Percentiles rank a stretch among this genome's conserved stretches.
These are phyloP conservation scores for Apotomis capreana DNA, from an alignment of 2,888 invertebrate species.

Conservation along the genomic window DNA sequence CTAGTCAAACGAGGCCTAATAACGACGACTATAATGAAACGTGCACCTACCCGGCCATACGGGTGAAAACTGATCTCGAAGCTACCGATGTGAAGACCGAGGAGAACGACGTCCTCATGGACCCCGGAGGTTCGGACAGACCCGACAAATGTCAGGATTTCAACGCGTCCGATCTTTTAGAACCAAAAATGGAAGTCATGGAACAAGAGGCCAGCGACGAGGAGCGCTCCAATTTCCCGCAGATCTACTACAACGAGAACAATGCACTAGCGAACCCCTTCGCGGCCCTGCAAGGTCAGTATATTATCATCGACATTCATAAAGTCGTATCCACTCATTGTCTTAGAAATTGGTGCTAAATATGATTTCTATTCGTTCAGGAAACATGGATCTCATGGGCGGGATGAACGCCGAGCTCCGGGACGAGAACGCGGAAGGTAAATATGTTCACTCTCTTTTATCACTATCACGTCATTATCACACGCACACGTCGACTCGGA, in stretches of 20 bases:
- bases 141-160: conserved; percentile 75
- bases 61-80: conserved; percentile 84
- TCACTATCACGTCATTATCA: conserved; percentile 74
- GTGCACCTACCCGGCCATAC: conserved; percentile 75
- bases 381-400: conserved; percentile 78
- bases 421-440: conserved; percentile 79
- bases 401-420: conserved; percentile 74
- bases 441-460: conserved; percentile 55
- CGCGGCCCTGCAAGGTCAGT: conserved; percentile 74
- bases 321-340: neutral
- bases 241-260: conserved; percentile 74
- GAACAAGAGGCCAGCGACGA: conserved; percentile 88
- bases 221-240: conserved; percentile 79
- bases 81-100: conserved; percentile 79
- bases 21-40: conserved; percentile 82
- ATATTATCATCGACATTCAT: conserved; percentile 10
- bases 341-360: neutral
- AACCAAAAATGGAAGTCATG: conserved; percentile 89
- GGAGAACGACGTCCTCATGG: conserved; percentile 77
- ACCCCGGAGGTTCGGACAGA: conserved; percentile 74
- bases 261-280: conserved; percentile 79
- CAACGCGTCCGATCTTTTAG: conserved; percentile 76
- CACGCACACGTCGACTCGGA: conserved; percentile 82
- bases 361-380: conserved; percentile 52
- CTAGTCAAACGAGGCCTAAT: conserved; percentile 84